Percentiles rank a stretch among this genome's conserved stretches.
phyloP scores from a whole-genome alignment of 2,888 invertebrate genomes.

The Anodontia alba region DNA sequence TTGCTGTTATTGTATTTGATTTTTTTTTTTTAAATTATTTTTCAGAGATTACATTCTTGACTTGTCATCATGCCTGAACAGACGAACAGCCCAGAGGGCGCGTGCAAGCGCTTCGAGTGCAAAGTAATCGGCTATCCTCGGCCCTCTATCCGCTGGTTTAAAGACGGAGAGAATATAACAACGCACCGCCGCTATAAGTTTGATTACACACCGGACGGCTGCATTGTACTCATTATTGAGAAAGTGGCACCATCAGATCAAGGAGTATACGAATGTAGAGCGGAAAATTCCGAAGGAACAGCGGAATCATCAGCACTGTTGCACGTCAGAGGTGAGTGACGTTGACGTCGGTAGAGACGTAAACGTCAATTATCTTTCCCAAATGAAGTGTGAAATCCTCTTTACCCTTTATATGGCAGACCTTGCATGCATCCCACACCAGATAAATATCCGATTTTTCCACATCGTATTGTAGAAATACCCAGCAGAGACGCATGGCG shows the following conservation, averaged over 20 bases:
- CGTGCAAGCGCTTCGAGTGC: slow-evolving; percentile 82
- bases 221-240: slow-evolving; percentile 80
- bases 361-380: slow-evolving; percentile 4
- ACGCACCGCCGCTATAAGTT: slow-evolving; percentile 76
- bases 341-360: slow-evolving; percentile 15
- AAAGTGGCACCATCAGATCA: slow-evolving; percentile 80
- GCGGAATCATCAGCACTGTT: slow-evolving; percentile 83
- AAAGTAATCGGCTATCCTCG: slow-evolving; percentile 83
- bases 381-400: neutral
- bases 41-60: neutral
- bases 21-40: neutral
- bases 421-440: no score
- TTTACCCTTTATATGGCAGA: neutral
- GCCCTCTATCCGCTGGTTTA: slow-evolving; percentile 84
- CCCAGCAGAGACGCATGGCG: no score
- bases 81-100: slow-evolving; percentile 75
- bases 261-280: slow-evolving; percentile 83
- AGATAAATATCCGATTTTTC: no score
- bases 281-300: slow-evolving; percentile 83
- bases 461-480: no score
- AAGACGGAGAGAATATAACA: slow-evolving; percentile 83
- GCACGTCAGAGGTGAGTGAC: slow-evolving; percentile 79
- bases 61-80: slow-evolving; percentile 53
- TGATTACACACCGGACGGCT: slow-evolving; percentile 75
- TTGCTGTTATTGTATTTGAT: no score